Conservation (phyloP, 1,140 invertebrate species). For the Meloidogyne hapla region DNA sequence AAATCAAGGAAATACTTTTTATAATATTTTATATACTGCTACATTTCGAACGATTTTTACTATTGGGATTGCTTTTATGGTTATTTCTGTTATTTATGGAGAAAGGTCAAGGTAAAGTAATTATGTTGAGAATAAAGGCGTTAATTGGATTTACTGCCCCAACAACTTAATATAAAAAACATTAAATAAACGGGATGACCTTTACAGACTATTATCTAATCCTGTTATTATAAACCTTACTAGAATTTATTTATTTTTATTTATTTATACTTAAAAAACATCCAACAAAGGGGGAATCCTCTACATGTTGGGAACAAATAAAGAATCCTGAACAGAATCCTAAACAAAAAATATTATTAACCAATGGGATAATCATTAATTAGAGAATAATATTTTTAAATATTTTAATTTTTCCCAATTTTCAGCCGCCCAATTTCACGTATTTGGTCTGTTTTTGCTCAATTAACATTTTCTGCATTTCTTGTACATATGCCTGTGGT, state of each 20-base stretch:
- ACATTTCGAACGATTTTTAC: constrained; percentile 59
- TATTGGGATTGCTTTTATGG: constrained; percentile 46
- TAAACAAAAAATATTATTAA: no score
- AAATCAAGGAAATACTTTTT: constrained; percentile 55
- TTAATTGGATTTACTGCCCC: not conserved
- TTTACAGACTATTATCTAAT: no score
- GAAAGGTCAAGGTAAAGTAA: not conserved
- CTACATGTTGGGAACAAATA: no score
- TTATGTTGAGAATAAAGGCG: no score
- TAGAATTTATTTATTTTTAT: no score
- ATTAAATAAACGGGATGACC: no score
- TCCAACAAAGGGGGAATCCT: no score
- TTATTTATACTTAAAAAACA: no score
- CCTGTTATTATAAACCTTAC: no score
- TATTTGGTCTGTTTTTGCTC: constrained; percentile 52
- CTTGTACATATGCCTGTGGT: constrained; percentile 61
- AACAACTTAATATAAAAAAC: no score
- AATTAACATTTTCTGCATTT: constrained; percentile 59
- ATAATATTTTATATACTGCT: constrained; percentile 62
- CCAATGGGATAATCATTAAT: not conserved
- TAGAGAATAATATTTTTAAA: not conserved
- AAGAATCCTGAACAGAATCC: no score
- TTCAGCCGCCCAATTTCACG: constrained; percentile 28
- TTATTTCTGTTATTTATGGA: constrained; percentile 43
- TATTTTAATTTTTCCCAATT: constrained; percentile 31